These are phyloP conservation scores for Dendrolimus punctatus DNA, from an alignment of 1,140 invertebrate genomes.

Conservation along the genomic window DNA sequence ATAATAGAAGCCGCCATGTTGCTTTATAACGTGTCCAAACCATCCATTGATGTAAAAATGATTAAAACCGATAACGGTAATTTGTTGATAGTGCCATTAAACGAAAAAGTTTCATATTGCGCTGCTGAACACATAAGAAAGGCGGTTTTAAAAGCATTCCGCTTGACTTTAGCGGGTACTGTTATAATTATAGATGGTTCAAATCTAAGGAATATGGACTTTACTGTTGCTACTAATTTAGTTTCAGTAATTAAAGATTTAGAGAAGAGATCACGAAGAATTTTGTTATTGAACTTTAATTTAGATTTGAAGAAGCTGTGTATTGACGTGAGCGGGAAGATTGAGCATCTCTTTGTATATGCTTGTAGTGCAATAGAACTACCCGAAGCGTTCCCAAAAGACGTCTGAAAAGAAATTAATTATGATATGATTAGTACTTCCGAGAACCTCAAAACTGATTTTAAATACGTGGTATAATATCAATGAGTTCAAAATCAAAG, in stretches of 20 bases:
- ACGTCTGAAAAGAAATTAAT: conserved; percentile 4
- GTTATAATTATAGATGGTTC: conserved; percentile 41
- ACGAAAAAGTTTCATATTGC: conserved; percentile 44
- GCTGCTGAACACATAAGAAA: conserved; percentile 45
- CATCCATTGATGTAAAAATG: conserved; percentile 25
- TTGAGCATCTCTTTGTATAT: conserved; percentile 34
- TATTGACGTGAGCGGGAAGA: conserved; percentile 32
- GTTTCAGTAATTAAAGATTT: conserved; percentile 45
- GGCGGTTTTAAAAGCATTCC: conserved; percentile 26
- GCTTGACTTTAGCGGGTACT: conserved; percentile 10
- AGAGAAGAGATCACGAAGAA: conserved; percentile 28
- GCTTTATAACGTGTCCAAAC: conserved; percentile 40
- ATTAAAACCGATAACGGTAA: conserved; percentile 17
- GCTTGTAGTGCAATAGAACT: conserved; percentile 8
- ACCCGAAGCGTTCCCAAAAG: conserved; percentile 10
- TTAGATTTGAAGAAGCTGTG: conserved; percentile 32
- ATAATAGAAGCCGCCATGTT: conserved; percentile 40
- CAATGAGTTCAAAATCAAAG: too few relatives aligned
- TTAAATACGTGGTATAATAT: too few relatives aligned
- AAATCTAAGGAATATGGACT: conserved; percentile 42
- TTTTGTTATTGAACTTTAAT: conserved; percentile 48
- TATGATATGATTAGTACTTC: too few relatives aligned
- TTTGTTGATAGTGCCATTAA: conserved; percentile 15
- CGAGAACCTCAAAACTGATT: too few relatives aligned
- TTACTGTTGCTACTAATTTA: conserved; percentile 54